Base-by-base conservation (phyloP, 2,113 vertebrate genomes). In the Dicaeum eximium region DNA sequence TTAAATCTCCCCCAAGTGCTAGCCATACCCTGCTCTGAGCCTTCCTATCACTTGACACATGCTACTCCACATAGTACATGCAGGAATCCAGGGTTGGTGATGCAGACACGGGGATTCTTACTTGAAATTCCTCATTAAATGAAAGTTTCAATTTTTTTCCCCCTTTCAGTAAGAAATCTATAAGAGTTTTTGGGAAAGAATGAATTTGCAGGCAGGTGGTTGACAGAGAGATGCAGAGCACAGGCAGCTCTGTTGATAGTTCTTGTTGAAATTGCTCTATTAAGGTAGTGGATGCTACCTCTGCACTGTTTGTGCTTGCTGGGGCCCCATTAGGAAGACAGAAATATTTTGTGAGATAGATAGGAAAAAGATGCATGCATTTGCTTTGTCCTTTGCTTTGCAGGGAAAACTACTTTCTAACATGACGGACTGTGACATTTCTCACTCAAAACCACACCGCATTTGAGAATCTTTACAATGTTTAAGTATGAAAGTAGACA, bases 1-100 rank as follows among this genome's bases (percentile, higher is more conserved):
- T 73, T 95, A 92, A 91, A 88, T 80, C 61, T 91, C 67, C 82
- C 86, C 72, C 2, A 9, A 96, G 90, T 50, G 64, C 84, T 95
- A 35, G 65, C 88, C 77, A 38, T 66, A 86, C 85, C 78, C 88
- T 92, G 53, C 73, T 96, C 92, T 45, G 75, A 80, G 80, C 53
- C 79, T 91, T 84, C 74, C 75, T 87, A 61, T 58, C 81, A 65
- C 47, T 86, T 80, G 80, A 61, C 90, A 96, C 21, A 15, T 92
- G 93, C 82, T 93, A 88, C 78, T 91, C 47, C 58, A 66, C 24
- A 24, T 18, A 62, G 33, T 3, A 1, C 73, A 93, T 16, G 8
- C 81, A 94, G 79, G 90, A 93, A 85, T 93, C 64, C 42, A 58
- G 44, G 38, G 37, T 5, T 85, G 40, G 31, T 7, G 13, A 19